Percentiles rank a stretch among this genome's conserved stretches.
Evolutionary conservation across 2,797 vertebrate genomes (phyloP).

Genomic region (Melanotaenia maccullochi): DNA sequence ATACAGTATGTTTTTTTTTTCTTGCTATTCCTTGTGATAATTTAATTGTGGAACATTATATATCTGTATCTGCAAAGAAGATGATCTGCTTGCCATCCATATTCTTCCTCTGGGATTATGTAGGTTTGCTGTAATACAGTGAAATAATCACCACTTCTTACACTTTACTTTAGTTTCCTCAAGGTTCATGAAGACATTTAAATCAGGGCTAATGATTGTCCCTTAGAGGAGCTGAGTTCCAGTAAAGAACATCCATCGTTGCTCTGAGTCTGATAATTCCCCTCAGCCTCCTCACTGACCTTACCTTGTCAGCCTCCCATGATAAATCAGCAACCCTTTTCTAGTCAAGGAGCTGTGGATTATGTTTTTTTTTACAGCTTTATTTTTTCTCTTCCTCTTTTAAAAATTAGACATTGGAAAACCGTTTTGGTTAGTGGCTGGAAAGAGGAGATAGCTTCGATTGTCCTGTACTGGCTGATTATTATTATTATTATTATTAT

Average conservation of each 20-base stretch:
- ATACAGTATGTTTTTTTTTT: not conserved
- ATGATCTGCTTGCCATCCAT: not conserved
- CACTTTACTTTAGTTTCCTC: constrained; percentile 24
- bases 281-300: constrained; percentile 36
- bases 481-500: too few relatives aligned
- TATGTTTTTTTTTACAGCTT: constrained; percentile 23
- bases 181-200: constrained; percentile 22
- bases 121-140: constrained; percentile 6
- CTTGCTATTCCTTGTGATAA: not conserved
- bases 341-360: constrained; percentile 18
- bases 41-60: not conserved
- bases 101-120: constrained; percentile 18
- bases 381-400: not conserved
- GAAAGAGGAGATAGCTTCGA: not conserved
- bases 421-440: not conserved
- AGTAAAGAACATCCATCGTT: constrained; percentile 38
- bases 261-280: constrained; percentile 9
- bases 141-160: constrained; percentile 5
- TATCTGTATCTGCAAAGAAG: not conserved
- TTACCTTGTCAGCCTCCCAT: constrained; percentile 35
- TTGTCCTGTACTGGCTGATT: not conserved
- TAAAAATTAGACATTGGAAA: not conserved
- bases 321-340: constrained; percentile 29
- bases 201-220: constrained; percentile 23
- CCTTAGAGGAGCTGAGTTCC: constrained; percentile 4